Evolutionary conservation across 2,797 vertebrate species (phyloP), one percentile per base, ranked within the genome.

Genomic region (Pseudomugil gertrudae): DNA sequence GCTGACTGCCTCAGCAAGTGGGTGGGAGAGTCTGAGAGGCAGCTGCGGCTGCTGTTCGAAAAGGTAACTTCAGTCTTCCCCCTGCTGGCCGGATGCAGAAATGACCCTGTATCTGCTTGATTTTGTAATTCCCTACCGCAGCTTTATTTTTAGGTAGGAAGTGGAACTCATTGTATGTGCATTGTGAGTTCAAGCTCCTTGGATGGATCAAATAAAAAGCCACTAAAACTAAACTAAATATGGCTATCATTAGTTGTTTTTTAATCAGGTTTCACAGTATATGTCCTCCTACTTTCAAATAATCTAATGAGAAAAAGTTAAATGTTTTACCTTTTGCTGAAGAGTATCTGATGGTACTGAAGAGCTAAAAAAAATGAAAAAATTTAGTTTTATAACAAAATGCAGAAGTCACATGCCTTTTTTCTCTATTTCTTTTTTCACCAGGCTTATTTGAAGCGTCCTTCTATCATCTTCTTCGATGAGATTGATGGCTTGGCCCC

Each of bases 381-480:
- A 7, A 35, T 27, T 9, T 1, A 47, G 3, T 32, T 1, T 29
- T 5, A 4, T 3, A 13, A 7, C 26, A 11, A 38, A 38, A 33
- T 40, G 7, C 11, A 19, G 43, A 45, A n/a, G 19, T 45, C 4
- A 3, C 0, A 10, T 15, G 26, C 17, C 29, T 3, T 29, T 29
- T 29, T 29, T 29, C 29, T 29, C 29, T 19, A 3, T 8, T 47
- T 59, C 17, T 60, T 2, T 0, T 17, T 35, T 69, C 47, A 47
- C 7, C 83, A 98, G 97, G 97, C 97, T 5, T 96, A 95, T 84
- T 92, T 95, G 90, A 96, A 96, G 95, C 95, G 97, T 89, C 97
- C 97, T 0, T 95, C 97, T 58, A 98, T 98, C 86, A 96, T 98
- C 68, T 98, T 98, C 91, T 98, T 98, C 89, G 97, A 98, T 90